Percentiles rank a stretch among this genome's conserved stretches.
phyloP scores from a whole-genome alignment of 53 echinoderm and acorn worm genomes.

The Paelopatides confundens region DNA sequence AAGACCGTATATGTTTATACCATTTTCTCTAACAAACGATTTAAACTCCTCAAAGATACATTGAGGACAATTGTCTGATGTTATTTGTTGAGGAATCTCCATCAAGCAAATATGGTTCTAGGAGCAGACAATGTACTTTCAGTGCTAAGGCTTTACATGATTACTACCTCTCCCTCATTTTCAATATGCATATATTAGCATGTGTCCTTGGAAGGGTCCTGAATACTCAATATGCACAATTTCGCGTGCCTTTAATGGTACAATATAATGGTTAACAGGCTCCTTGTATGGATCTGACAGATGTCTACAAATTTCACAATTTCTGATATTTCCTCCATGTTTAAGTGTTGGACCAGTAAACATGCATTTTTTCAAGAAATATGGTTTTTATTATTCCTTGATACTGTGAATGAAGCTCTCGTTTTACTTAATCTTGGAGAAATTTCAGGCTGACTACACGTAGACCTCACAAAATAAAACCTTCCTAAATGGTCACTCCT shows the following conservation, averaged over 20 bases:
- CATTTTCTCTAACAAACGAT: constrained; percentile 3
- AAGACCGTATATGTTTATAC: constrained; percentile 37
- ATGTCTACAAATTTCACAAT: constrained; percentile 7
- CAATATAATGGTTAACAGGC: background rate
- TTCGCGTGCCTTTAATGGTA: no score
- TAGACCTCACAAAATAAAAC: no score
- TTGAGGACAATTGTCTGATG: constrained; percentile 31
- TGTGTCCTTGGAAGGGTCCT: constrained; percentile 43
- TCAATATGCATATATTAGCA: constrained; percentile 73
- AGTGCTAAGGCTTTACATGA: constrained; percentile 57
- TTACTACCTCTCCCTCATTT: constrained; percentile 72
- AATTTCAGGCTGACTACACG: no score
- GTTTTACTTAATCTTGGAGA: no score
- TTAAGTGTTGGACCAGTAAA: constrained; percentile 10
- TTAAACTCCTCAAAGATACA: constrained; percentile 15
- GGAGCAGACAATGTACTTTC: constrained; percentile 13
- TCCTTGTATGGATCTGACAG: constrained; percentile 33
- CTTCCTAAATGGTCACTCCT: no score
- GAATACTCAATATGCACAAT: constrained; percentile 50
- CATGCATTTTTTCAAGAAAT: constrained; percentile 36
- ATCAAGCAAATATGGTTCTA: constrained; percentile 17
- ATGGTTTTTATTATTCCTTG: constrained; percentile 33
- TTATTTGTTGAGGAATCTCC: constrained; percentile 37
- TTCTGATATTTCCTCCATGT: constrained; percentile 38
- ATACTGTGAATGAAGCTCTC: constrained; percentile 25